Conservation (phyloP, 2,113 vertebrate species). For the Trematomus loennbergii region DNA sequence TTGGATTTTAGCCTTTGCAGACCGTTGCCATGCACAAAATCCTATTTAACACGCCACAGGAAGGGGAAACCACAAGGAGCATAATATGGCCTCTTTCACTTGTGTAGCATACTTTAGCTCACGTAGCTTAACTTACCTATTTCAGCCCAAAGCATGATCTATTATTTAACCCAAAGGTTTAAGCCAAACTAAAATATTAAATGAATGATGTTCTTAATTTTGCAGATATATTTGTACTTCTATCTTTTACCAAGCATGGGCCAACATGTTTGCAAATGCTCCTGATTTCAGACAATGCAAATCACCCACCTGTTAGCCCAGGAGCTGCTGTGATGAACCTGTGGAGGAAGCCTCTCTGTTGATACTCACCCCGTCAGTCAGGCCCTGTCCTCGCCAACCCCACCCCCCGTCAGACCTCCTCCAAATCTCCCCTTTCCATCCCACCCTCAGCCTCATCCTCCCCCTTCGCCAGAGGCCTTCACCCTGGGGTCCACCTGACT, state of each 20-base stretch:
- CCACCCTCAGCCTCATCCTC: background rate
- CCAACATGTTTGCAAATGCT: background rate
- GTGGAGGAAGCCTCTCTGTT: constrained; percentile 21
- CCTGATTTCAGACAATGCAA: background rate
- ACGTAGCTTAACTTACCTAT: too few species aligned
- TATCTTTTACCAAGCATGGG: background rate
- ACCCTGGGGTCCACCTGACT: constrained; percentile 73
- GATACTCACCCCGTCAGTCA: constrained; percentile 63
- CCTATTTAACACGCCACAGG: too few species aligned
- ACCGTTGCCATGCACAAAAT: too few species aligned
- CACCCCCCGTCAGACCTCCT: constrained; percentile 10
- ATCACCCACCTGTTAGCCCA: constrained; percentile 4
- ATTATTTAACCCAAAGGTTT: background rate
- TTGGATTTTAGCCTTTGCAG: too few species aligned
- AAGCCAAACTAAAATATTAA: background rate
- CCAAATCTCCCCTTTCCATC: constrained; percentile 24
- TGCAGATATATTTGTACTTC: background rate
- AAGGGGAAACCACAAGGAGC: too few species aligned
- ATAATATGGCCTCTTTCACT: too few species aligned
- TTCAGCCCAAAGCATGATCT: too few species aligned
- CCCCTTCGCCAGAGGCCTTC: constrained; percentile 58
- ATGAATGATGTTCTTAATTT: background rate
- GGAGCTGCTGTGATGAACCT: constrained; percentile 38
- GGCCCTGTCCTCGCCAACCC: constrained; percentile 24
- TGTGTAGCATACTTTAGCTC: too few species aligned